phyloP scores from a whole-genome alignment of 1,140 invertebrate species.

The Lycorma delicatula region DNA sequence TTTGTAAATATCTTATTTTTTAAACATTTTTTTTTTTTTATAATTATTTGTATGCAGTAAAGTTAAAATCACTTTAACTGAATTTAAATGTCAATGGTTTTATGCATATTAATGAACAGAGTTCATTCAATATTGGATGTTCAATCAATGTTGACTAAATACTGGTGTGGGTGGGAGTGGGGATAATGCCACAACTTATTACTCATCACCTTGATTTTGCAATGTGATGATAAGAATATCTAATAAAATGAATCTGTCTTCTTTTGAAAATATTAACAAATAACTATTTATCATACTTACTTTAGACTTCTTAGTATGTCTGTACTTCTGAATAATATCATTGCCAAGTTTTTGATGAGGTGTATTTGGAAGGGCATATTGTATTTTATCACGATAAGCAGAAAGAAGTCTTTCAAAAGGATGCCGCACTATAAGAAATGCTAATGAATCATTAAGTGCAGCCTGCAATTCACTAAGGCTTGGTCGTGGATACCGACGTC shows the following conservation, averaged over 20 bases:
- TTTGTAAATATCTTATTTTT: too few species aligned
- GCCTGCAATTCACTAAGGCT: conserved; percentile 52
- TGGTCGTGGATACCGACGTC: conserved; percentile 67
- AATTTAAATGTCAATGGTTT: too few species aligned
- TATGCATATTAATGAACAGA: too few species aligned
- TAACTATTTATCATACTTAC: conserved; percentile 6
- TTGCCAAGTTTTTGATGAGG: conserved; percentile 69
- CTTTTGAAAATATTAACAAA: background rate
- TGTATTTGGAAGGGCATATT: conserved; percentile 68
- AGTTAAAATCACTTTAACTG: too few species aligned
- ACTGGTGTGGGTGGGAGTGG: too few species aligned
- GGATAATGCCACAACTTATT: too few species aligned
- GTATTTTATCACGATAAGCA: conserved; percentile 82
- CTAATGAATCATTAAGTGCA: conserved; percentile 54
- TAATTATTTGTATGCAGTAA: too few species aligned
- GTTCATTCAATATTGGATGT: too few species aligned
- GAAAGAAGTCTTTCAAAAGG: conserved; percentile 82
- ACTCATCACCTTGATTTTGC: too few species aligned
- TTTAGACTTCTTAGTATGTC: too few species aligned
- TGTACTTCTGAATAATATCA: conserved; percentile 63
- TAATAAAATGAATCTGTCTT: conserved; percentile 1
- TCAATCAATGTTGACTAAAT: too few species aligned
- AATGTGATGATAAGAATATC: background rate
- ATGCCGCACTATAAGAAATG: conserved; percentile 80
- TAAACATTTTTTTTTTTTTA: too few species aligned